Evolutionary conservation across 1,140 invertebrate genomes (phyloP).

Genomic region (Cephus cinctus): DNA sequence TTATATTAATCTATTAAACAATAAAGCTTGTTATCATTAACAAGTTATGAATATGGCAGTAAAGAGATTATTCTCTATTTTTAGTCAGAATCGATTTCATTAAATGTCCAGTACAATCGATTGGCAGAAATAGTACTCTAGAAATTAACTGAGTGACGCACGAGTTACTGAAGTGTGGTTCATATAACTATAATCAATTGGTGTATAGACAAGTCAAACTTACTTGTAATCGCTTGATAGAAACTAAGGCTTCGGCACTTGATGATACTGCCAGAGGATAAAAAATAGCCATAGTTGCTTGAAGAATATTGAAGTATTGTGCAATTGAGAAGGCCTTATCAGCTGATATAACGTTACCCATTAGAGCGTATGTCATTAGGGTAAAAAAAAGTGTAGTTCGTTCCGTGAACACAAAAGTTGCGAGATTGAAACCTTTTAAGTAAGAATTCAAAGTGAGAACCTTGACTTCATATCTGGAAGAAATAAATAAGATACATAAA

Average conservation of each 20-base stretch:
- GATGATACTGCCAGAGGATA: conserved; percentile 65
- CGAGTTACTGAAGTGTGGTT: too few species aligned
- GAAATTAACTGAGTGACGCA: too few species aligned
- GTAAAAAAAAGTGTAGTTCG: conserved; percentile 71
- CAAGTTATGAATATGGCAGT: too few species aligned
- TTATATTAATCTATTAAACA: too few species aligned
- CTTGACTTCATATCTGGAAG: conserved; percentile 64
- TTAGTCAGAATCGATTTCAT: too few species aligned
- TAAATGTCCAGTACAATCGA: too few species aligned
- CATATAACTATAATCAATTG: conserved; percentile 11
- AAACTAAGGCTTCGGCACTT: conserved; percentile 63
- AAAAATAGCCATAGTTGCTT: conserved; percentile 71
- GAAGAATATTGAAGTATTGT: conserved; percentile 72
- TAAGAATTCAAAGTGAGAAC: conserved; percentile 69
- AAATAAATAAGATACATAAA: too few species aligned
- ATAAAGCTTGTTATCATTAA: too few species aligned
- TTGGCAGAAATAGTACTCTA: too few species aligned
- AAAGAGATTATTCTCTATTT: too few species aligned
- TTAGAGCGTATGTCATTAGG: conserved; percentile 66
- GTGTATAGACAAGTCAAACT: neutral
- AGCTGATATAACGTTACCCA: conserved; percentile 63
- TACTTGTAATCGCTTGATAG: conserved; percentile 65
- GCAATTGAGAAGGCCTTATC: conserved; percentile 73
- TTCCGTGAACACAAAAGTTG: conserved; percentile 67
- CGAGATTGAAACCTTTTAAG: conserved; percentile 69